phyloP scores from a whole-genome alignment of 2,797 vertebrate species.

The Rhabdophis nuchalis region DNA sequence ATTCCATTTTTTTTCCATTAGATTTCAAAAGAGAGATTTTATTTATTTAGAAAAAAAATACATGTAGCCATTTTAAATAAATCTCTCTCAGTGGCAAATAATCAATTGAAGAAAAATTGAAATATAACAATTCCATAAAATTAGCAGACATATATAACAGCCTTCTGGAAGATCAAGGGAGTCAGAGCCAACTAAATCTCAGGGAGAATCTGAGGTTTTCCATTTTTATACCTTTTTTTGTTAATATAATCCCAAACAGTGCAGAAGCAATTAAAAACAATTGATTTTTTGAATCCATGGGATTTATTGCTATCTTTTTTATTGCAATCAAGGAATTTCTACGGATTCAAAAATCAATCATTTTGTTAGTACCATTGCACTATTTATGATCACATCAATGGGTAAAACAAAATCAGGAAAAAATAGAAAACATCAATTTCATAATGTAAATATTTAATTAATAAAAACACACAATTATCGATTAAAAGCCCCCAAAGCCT shows the following conservation, averaged over 20 bases:
- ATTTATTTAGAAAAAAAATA: background rate
- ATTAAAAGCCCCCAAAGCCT: background rate
- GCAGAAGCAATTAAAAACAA: background rate
- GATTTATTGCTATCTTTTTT: background rate
- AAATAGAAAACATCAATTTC: background rate
- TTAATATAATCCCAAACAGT: background rate
- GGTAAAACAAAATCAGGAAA: background rate
- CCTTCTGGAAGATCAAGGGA: background rate
- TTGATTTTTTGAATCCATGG: background rate
- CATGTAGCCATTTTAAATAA: background rate
- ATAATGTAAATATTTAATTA: background rate
- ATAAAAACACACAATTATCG: background rate
- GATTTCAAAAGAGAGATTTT: background rate
- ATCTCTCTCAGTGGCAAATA: background rate
- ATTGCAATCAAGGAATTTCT: background rate
- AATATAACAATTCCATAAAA: background rate
- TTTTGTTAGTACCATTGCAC: background rate
- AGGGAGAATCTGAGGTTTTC: background rate
- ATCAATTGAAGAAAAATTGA: background rate
- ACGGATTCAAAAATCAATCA: background rate
- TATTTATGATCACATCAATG: background rate
- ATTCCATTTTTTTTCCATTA: background rate
- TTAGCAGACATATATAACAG: background rate
- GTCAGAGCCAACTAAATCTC: background rate
- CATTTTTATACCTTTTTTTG: background rate